These are phyloP conservation scores for Egretta garzetta DNA, from an alignment of 2,113 vertebrate species.

Conservation along the genomic window DNA sequence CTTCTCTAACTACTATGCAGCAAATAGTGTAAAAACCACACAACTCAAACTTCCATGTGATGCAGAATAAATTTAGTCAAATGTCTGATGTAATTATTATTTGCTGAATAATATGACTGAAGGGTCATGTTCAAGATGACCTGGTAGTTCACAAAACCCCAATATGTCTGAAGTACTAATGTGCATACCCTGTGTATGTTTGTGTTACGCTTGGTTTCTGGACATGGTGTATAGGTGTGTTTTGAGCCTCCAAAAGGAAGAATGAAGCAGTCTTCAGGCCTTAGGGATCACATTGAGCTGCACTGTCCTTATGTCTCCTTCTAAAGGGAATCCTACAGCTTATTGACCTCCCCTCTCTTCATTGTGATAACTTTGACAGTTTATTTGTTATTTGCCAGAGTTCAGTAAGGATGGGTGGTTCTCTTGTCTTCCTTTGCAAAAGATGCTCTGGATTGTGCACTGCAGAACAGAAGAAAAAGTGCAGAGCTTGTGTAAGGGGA, in stretches of 20 bases:
- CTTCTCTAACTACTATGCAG: background rate
- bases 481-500: background rate
- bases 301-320: background rate
- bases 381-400: background rate
- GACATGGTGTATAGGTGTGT: background rate
- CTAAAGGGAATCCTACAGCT: background rate
- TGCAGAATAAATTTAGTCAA: background rate
- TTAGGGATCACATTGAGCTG: background rate
- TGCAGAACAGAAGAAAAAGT: background rate
- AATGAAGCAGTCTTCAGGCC: background rate
- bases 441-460: background rate
- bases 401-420: background rate
- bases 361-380: background rate
- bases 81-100: background rate
- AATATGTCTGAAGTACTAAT: background rate
- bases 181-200: background rate
- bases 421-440: no score
- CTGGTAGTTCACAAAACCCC: background rate
- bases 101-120: background rate
- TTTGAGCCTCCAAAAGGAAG: background rate
- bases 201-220: background rate
- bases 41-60: rapidly evolving
- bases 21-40: background rate
- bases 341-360: background rate
- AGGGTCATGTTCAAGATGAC: background rate